Percentiles rank a stretch among this genome's conserved stretches.
phyloP scores from a whole-genome alignment of 1,140 invertebrate genomes.

The Drosophila hydei region DNA sequence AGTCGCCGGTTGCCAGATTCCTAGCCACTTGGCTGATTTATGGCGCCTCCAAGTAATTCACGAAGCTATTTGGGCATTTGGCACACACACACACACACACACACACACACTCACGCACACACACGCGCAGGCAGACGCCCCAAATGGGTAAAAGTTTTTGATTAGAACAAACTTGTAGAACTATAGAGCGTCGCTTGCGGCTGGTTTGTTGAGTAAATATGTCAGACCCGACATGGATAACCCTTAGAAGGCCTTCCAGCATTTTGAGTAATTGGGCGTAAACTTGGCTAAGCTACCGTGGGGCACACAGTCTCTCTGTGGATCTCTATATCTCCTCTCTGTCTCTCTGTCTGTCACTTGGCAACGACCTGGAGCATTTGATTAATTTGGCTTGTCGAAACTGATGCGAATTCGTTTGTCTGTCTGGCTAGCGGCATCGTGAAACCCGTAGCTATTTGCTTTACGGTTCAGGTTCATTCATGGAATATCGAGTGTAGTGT shows the following conservation, averaged over 20 bases:
- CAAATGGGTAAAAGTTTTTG: slow-evolving; percentile 60
- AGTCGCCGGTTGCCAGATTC: slow-evolving; percentile 61
- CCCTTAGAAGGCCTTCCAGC: slow-evolving; percentile 20
- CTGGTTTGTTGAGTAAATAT: slow-evolving; percentile 76
- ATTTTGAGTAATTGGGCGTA: slow-evolving; percentile 71
- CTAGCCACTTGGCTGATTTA: slow-evolving; percentile 75
- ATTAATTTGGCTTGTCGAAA: slow-evolving; percentile 71
- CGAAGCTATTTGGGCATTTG: slow-evolving; percentile 70
- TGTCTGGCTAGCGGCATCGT: slow-evolving; percentile 31
- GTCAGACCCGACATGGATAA: slow-evolving; percentile 55
- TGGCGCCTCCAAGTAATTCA: slow-evolving; percentile 68
- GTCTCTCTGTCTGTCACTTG: slow-evolving; percentile 1
- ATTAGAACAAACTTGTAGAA: slow-evolving; percentile 45
- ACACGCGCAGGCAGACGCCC: slow-evolving; percentile 17
- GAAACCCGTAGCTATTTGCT: slow-evolving; percentile 61
- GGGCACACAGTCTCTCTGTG: not conserved
- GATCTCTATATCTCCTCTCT: not conserved
- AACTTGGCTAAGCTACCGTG: slow-evolving; percentile 50
- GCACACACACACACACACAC: slow-evolving; percentile 63
- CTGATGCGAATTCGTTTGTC: slow-evolving; percentile 64
- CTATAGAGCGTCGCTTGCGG: slow-evolving; percentile 36
- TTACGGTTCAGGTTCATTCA: slow-evolving; percentile 74
- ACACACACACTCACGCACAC: slow-evolving; percentile 5
- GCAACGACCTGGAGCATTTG: slow-evolving; percentile 51
- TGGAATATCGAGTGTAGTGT: slow-evolving; percentile 53